Evolutionary conservation across 2,797 vertebrate species (phyloP).

Genomic region (Iguana delicatissima): DNA sequence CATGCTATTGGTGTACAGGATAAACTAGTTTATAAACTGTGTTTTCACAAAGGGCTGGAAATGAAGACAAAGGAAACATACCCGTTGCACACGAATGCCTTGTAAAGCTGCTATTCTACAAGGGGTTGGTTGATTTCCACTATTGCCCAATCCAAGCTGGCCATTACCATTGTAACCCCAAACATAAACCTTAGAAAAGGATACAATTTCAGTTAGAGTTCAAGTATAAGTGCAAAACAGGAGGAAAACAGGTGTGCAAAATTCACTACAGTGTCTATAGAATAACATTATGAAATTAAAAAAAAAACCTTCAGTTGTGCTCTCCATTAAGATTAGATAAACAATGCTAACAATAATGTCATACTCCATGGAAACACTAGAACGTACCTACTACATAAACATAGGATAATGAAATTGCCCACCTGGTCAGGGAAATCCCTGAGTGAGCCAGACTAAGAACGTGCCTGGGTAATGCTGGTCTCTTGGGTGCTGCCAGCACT

Average conservation of each 20-base stretch:
- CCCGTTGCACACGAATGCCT: conserved; percentile 91
- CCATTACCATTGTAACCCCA: conserved; percentile 99
- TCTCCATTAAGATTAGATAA: background rate
- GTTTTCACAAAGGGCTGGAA: background rate
- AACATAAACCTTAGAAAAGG: conserved; percentile 88
- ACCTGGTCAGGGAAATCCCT: background rate
- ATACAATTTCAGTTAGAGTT: conserved; percentile 30
- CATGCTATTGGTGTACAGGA: background rate
- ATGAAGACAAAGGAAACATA: conserved; percentile 64
- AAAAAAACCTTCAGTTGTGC: background rate
- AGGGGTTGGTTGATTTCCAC: conserved; percentile 94
- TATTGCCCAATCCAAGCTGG: conserved; percentile 95
- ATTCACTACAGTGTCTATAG: background rate
- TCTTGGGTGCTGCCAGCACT: background rate
- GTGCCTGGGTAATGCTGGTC: background rate
- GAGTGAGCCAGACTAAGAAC: background rate
- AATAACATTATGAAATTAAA: background rate
- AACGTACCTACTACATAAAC: background rate
- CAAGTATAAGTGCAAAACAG: background rate
- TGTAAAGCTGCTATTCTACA: conserved; percentile 94
- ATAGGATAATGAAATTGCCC: background rate
- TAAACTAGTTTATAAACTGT: background rate
- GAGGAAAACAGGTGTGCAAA: background rate
- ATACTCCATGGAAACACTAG: background rate
- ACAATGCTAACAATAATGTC: background rate